These are phyloP conservation scores for Agrilus planipennis DNA, from an alignment of 1,140 invertebrate genomes.

Conservation along the genomic window DNA sequence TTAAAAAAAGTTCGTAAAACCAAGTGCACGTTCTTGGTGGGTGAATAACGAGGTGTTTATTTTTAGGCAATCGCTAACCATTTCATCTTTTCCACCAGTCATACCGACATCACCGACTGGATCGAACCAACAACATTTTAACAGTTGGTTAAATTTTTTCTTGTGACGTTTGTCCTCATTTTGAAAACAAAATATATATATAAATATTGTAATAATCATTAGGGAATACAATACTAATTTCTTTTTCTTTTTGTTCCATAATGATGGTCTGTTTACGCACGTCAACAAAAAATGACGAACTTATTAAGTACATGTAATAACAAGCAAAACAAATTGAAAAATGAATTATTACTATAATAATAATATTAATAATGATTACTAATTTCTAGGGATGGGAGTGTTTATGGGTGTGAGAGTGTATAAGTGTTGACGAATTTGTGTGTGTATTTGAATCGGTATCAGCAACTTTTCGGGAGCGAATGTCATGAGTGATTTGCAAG, in stretches of 20 bases:
- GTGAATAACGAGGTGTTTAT: constrained; percentile 20
- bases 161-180: constrained; percentile 17
- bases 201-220: constrained; percentile 1
- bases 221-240: constrained; percentile 14
- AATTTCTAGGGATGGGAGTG: constrained; percentile 18
- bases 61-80: constrained; percentile 33
- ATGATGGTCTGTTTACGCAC: constrained; percentile 18
- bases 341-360: no score
- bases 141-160: constrained; percentile 5
- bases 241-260: constrained; percentile 16
- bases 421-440: constrained; percentile 12
- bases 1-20: constrained; percentile 5
- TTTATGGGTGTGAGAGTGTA: constrained; percentile 8
- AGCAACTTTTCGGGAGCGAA: constrained; percentile 15
- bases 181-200: constrained; percentile 6
- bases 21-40: constrained; percentile 8
- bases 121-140: constrained; percentile 15
- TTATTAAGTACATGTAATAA: no score
- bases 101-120: constrained; percentile 22
- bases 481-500: constrained; percentile 21
- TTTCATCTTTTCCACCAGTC: constrained; percentile 13
- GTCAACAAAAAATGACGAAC: no score
- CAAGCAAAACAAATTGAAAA: no score
- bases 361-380: constrained; percentile 17
- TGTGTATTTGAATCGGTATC: no score